Evolutionary conservation across 1,140 invertebrate species (phyloP), one percentile per base, ranked within the genome.

Genomic region (Zeugodacus cucurbitae): DNA sequence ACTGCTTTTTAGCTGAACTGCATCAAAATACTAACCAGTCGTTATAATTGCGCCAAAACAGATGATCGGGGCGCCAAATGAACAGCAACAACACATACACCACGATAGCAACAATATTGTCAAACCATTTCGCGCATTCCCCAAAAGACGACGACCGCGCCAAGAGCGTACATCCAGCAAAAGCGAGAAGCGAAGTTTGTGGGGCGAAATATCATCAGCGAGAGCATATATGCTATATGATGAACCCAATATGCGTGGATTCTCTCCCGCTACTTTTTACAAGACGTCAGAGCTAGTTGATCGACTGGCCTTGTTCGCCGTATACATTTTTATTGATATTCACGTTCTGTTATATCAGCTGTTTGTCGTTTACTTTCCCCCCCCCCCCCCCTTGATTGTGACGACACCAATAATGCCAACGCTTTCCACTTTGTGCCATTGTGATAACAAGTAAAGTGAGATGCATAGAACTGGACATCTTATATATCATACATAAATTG

Each of bases 31-130:
- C 17, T 44, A 74, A 74, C 70, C 37, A 41, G 37, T 74, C 22
- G 34, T 74, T 41, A 74, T 74, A 74, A 88, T 88, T 87, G 88
- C 88, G 88, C 88, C 88, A 88, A 88, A 88, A 67, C 88, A 88
- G 88, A 87, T 87, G 88, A 88, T 88, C 88, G 70, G 57, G 87
- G 86, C 88, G 88, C 88, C 88, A 88, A 88, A 87, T 32, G 26
- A 87, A 87, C 22, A 54, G 32, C 87, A 67, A 74, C 87, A 57
- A 87, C 87, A 67, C 34, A 44, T 11, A 87, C 64, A 70, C 82
- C 17, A 54, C 48, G 29, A 29, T 34, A 86, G 54, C 82, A 58
- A 86, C 22, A 86, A 86, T 54, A 85, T 86, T 41, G 70, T 74
- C 37, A 74, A 74, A 22, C 44, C 70, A 74, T 74, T 74, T 44